Percentiles rank a stretch among this genome's conserved stretches.
These are phyloP conservation scores for Pyrgus malvae DNA, from an alignment of 2,888 invertebrate genomes.

Conservation along the genomic window DNA sequence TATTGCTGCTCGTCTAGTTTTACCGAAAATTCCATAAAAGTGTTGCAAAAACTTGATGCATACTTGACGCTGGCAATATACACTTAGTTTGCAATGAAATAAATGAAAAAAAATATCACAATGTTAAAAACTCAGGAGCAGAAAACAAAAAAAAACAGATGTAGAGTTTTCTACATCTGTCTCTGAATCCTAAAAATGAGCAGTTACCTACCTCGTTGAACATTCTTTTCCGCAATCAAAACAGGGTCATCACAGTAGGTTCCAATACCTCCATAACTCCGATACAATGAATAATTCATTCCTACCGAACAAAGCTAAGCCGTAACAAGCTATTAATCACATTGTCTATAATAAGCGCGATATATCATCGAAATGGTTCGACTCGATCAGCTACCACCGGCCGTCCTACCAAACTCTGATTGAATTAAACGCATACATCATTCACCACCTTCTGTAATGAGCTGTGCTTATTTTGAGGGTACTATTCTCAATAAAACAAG, in stretches of 20 bases:
- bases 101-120: no score
- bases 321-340: conserved; percentile 25
- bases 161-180: no score
- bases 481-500: not conserved
- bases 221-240: no score
- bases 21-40: no score
- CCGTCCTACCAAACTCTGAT: conserved; percentile 48
- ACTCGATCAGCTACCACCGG: conserved; percentile 55
- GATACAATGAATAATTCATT: conserved; percentile 21
- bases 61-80: no score
- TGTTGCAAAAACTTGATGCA: no score
- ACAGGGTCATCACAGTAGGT: not conserved
- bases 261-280: not conserved
- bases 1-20: no score
- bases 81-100: no score
- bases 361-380: conserved; percentile 54
- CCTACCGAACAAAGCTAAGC: conserved; percentile 15
- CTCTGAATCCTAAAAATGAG: no score
- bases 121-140: no score
- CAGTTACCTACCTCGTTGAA: no score
- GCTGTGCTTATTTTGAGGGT: not conserved
- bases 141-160: no score
- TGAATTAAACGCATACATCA: conserved; percentile 71
- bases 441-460: conserved; percentile 24
- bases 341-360: conserved; percentile 38